These are phyloP conservation scores for Dicycla oo DNA, from an alignment of 2,888 invertebrate genomes.

Conservation along the genomic window DNA sequence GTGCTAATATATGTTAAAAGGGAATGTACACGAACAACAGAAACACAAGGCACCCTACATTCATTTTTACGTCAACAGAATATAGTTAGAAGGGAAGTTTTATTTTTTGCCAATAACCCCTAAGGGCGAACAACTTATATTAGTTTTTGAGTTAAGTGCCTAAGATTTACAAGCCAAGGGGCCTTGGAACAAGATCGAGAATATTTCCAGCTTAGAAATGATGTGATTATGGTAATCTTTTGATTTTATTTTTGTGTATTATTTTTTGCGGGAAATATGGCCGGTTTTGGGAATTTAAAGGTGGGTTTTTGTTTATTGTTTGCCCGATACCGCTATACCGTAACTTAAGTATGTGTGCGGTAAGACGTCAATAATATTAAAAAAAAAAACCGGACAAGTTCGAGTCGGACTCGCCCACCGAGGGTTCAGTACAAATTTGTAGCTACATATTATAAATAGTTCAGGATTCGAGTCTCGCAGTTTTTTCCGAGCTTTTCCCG, in stretches of 20 bases:
- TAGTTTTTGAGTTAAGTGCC: constrained; percentile 69
- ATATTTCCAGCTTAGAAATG: constrained; percentile 46
- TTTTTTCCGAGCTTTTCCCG: too few relatives aligned
- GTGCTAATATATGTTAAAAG: not conserved
- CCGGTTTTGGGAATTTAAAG: constrained; percentile 25
- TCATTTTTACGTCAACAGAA: constrained; percentile 59
- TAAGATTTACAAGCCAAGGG: constrained; percentile 52
- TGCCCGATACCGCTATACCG: too few relatives aligned
- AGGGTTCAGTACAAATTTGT: too few relatives aligned
- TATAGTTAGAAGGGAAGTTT: constrained; percentile 57
- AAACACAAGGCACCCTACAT: constrained; percentile 34
- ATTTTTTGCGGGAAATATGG: constrained; percentile 3
- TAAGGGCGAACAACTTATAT: constrained; percentile 70
- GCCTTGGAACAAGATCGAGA: constrained; percentile 28
- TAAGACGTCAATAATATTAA: too few relatives aligned
- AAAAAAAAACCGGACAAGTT: too few relatives aligned
- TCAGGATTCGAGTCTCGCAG: too few relatives aligned
- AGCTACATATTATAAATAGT: too few relatives aligned
- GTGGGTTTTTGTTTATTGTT: constrained; percentile 6
- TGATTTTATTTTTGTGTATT: constrained; percentile 24
- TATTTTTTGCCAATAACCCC: constrained; percentile 66
- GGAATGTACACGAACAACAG: not conserved
- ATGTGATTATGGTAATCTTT: constrained; percentile 59
- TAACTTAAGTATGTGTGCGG: too few relatives aligned
- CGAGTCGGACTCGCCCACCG: too few relatives aligned